Percentiles rank a stretch among this genome's conserved stretches.
These are phyloP conservation scores for Neopipo cinnamomea DNA, from an alignment of 2,113 vertebrate genomes.

Conservation along the genomic window DNA sequence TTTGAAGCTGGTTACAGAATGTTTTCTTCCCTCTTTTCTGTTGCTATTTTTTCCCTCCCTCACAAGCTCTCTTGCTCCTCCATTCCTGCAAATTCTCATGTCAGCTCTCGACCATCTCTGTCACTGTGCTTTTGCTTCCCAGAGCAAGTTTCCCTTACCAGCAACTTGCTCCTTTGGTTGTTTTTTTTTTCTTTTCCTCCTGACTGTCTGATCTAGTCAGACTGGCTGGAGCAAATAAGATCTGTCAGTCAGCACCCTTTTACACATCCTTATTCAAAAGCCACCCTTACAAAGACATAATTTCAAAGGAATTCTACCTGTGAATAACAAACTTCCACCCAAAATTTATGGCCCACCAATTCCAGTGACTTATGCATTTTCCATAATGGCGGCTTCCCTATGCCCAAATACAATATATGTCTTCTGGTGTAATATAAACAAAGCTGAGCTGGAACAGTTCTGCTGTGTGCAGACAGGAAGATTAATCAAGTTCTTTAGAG, in stretches of 20 bases:
- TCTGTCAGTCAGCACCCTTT: not conserved
- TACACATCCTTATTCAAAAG: not conserved
- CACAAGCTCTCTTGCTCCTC: not conserved
- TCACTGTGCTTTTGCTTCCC: not conserved
- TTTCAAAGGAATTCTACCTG: not conserved
- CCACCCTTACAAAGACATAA: not conserved
- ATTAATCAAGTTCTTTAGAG: constrained; percentile 33
- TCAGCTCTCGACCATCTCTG: not conserved
- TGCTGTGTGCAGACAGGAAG: not conserved
- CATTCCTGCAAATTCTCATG: not conserved
- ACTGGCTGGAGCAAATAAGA: not conserved
- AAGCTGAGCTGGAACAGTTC: not conserved
- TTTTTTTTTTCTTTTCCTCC: not conserved
- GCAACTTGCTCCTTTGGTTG: not conserved
- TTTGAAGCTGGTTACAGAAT: not conserved
- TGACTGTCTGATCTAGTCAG: not conserved
- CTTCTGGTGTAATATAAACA: not conserved
- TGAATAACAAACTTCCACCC: not conserved
- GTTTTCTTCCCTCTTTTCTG: not conserved
- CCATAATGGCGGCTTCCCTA: not conserved
- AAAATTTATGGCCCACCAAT: not conserved
- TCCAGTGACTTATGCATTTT: not conserved
- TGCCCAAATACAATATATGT: not conserved
- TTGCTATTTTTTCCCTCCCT: not conserved
- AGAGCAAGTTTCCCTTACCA: not conserved